Conservation (phyloP, 2,797 vertebrate genomes). For the Coracias cyanogaster region DNA sequence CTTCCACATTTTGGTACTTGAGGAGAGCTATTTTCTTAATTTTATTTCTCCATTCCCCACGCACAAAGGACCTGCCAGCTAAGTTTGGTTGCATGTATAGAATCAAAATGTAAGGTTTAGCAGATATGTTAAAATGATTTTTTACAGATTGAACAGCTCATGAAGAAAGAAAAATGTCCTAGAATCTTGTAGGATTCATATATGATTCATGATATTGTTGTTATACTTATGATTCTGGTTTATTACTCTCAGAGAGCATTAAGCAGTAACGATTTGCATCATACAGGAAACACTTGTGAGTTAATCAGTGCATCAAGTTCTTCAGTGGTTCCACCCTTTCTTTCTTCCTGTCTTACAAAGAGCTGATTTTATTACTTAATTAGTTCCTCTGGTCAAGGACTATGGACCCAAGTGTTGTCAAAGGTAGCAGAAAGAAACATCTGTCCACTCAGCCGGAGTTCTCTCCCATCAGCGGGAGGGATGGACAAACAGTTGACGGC, state of each 20-base stretch:
- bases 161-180: neutral
- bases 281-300: constrained; percentile 26
- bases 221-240: neutral
- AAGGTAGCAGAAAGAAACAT: constrained; percentile 55
- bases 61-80: neutral
- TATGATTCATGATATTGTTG: neutral
- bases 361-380: constrained; percentile 45
- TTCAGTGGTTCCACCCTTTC: neutral
- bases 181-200: neutral
- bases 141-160: neutral
- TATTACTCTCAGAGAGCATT: neutral
- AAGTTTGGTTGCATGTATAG: neutral
- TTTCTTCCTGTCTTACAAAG: constrained; percentile 24
- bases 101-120: neutral
- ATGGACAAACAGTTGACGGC: neutral
- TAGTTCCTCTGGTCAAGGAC: constrained; percentile 63
- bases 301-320: constrained; percentile 55
- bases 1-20: neutral
- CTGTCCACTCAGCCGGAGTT: constrained; percentile 3
- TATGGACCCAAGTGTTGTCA: constrained; percentile 26
- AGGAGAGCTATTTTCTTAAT: neutral
- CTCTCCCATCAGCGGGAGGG: neutral
- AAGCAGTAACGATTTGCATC: neutral
- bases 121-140: neutral
- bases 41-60: neutral